Percentiles rank a stretch among this genome's conserved stretches.
Conservation (phyloP, 2,888 invertebrate genomes). For the Synanthedon vespiformis region DNA sequence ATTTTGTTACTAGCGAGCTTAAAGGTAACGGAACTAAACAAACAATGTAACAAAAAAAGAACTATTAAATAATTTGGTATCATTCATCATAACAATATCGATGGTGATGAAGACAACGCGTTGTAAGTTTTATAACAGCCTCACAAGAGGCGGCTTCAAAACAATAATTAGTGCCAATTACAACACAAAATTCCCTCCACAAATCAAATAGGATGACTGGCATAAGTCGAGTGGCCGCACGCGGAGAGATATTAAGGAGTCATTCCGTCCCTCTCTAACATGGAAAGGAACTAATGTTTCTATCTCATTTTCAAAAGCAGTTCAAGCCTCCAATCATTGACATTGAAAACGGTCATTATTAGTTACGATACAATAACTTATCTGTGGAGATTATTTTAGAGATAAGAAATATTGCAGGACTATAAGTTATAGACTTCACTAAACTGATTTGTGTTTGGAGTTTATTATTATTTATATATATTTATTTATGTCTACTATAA, state of each 20-base stretch:
- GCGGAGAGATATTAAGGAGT: slow-evolving; percentile 46
- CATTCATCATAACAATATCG: neutral
- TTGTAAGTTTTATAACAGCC: slow-evolving; percentile 26
- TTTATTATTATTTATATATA: no score
- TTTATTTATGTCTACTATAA: no score
- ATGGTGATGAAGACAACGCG: slow-evolving; percentile 9
- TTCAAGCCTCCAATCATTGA: slow-evolving; percentile 28
- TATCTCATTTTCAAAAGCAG: slow-evolving; percentile 20
- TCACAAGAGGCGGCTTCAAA: slow-evolving; percentile 42
- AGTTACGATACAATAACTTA: slow-evolving; percentile 5
- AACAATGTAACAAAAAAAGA: no score
- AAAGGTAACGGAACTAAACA: no score
- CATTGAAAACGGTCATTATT: slow-evolving; percentile 12
- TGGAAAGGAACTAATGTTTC: slow-evolving; percentile 13
- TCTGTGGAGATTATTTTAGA: no score
- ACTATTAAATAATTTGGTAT: neutral
- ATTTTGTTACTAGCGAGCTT: no score
- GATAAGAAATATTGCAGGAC: no score
- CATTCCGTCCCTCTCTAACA: slow-evolving; percentile 28
- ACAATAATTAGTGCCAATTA: slow-evolving; percentile 66
- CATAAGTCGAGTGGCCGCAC: slow-evolving; percentile 58
- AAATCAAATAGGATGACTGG: slow-evolving; percentile 66
- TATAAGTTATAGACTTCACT: no score
- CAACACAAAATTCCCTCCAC: slow-evolving; percentile 50
- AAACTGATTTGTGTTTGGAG: no score